Evolutionary conservation across 2,797 vertebrate species (phyloP).

Genomic region (Pithecia hirsuta): DNA sequence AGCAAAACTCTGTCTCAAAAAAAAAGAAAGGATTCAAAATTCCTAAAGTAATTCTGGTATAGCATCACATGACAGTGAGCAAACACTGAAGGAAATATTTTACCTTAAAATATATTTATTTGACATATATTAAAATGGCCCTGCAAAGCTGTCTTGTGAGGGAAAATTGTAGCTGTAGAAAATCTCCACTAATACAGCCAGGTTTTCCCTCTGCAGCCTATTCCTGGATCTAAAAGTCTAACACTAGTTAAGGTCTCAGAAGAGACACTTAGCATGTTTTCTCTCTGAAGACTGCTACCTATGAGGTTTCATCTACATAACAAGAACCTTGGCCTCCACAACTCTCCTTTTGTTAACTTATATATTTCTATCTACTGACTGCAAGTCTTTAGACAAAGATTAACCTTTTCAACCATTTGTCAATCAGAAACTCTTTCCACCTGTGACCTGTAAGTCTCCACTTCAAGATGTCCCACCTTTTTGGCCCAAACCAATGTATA

Average conservation of each 20-base stretch:
- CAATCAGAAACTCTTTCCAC: not conserved
- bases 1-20: no score
- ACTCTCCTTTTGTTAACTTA: not conserved
- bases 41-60: not conserved
- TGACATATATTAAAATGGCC: not conserved
- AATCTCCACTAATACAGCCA: not conserved
- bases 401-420: not conserved
- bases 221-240: not conserved
- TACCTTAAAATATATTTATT: not conserved
- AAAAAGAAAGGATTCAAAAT: not conserved
- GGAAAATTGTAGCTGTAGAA: not conserved
- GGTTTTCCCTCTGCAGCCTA: not conserved
- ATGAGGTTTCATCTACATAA: not conserved
- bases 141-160: not conserved
- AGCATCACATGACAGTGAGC: not conserved
- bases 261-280: not conserved
- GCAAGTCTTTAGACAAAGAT: not conserved
- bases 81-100: not conserved
- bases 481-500: not conserved
- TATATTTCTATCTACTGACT: not conserved
- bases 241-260: not conserved
- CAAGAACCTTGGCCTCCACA: not conserved
- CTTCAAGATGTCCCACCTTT: not conserved
- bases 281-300: not conserved
- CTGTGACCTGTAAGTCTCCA: not conserved